Conservation (phyloP, 2,797 vertebrate genomes). For the Hirundo rustica region DNA sequence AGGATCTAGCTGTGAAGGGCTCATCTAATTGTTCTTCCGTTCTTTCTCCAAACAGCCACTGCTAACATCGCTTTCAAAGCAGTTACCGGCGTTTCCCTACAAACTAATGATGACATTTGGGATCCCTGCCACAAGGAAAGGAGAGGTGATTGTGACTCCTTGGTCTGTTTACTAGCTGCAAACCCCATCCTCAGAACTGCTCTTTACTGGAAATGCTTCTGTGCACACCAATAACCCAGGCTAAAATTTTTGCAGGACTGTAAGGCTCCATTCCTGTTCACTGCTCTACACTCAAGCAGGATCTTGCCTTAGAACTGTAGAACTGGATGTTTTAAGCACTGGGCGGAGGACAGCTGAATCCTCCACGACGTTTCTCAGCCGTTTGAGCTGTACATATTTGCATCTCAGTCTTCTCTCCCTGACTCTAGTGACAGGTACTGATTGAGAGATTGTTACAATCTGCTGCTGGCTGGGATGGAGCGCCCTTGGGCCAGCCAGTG, state of each 20-base stretch:
- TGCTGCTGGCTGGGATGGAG: neutral
- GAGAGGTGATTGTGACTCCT: neutral
- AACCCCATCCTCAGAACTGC: neutral
- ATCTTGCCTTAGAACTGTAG: neutral
- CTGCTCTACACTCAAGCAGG: neutral
- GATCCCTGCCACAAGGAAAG: neutral
- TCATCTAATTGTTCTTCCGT: neutral
- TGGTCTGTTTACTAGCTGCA: neutral
- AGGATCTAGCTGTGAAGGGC: neutral
- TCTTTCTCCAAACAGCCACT: neutral
- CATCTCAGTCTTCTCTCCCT: neutral
- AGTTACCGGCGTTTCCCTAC: neutral
- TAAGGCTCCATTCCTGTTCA: neutral
- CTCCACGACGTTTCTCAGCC: neutral
- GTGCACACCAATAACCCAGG: neutral
- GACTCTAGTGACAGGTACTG: neutral
- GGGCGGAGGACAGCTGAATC: neutral
- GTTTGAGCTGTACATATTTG: neutral
- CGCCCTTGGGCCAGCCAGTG: neutral
- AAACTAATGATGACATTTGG: neutral
- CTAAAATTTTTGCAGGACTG: neutral
- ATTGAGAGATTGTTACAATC: neutral
- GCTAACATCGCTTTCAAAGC: neutral
- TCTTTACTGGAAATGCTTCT: neutral
- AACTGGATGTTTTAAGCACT: neutral